A percentile compares a stretch with the other conserved stretches of the same genome.
Evolutionary conservation across 2,797 vertebrate species (phyloP).

Genomic region (Etheostoma perlongum): DNA sequence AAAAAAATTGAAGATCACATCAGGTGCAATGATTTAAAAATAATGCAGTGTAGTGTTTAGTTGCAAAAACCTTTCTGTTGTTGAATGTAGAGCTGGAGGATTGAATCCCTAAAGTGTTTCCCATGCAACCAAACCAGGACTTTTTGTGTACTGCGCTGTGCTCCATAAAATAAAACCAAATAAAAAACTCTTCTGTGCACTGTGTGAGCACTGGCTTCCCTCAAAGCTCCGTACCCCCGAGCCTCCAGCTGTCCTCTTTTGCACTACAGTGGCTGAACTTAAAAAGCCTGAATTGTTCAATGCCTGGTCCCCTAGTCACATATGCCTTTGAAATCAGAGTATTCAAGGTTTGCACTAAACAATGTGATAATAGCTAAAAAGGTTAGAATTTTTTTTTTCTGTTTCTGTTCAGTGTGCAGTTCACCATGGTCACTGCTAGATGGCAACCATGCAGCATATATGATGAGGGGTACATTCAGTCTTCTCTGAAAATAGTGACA

Average conservation of each 20-base stretch:
- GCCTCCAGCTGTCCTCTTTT: neutral
- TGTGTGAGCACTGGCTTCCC: neutral
- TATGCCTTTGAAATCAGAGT: conserved; percentile 1
- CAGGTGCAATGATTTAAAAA: neutral
- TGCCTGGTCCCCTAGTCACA: neutral
- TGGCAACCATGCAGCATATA: conserved; percentile 45
- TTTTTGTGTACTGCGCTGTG: neutral
- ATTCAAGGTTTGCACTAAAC: neutral
- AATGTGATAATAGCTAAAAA: neutral
- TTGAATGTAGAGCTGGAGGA: neutral
- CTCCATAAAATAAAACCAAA: conserved; percentile 27
- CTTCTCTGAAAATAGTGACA: neutral
- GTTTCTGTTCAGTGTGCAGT: conserved; percentile 35
- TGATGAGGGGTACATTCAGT: neutral
- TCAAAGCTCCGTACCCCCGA: neutral
- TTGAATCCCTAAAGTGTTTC: conserved; percentile 3
- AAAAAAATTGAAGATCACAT: neutral
- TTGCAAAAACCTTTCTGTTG: neutral
- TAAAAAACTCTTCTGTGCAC: conserved; percentile 15
- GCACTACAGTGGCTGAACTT: conserved; percentile 10
- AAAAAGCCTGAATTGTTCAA: neutral
- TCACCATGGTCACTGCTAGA: conserved; percentile 43
- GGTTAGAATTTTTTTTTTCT: neutral
- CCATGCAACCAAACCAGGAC: neutral
- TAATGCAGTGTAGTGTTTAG: neutral